Base-by-base conservation (phyloP, 2,113 vertebrate species). In the Scytalopus superciliaris region DNA sequence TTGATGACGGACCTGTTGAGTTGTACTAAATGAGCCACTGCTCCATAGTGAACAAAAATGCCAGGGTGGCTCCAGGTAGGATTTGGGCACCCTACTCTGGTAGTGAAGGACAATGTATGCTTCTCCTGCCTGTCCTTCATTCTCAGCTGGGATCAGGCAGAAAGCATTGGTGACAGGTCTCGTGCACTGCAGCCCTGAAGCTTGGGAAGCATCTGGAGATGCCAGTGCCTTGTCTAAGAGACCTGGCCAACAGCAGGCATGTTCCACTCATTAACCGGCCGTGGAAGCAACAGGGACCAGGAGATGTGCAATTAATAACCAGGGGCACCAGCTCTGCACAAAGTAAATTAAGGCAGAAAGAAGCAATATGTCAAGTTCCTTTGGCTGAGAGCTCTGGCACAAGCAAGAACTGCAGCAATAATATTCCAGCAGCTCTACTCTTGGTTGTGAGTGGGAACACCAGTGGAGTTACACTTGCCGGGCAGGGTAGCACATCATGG, bases 141-240 rank as follows among this genome's bases (percentile, higher is more conserved):
- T 70, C 40, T 68, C 0, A 0, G 23, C 37, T 63, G 68, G 35
- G 28, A 79, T 18, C 19, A 35, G 56, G 67, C 31, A 64, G 74
- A 74, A 40, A 50, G n/a, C 5, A 3, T 1, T 6, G 22, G 28
- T 2, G 15, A 35, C 37, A 31, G 70, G 39, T 60, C 59, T 73
- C 0, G 0, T 0, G 0, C 0, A 0, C 50, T 80, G 35, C 79
- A 81, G 64, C 45, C 31, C 50, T 0, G 0, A 40, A 24, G 1
- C 39, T 77, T 0, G 0, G 45, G 87, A 90, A 69, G 57, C 63
- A 45, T 45, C 85, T 88, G 85, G 88, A 33, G 49, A 27, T 6
- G 4, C 9, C 62, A 72, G 78, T 49, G 55, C 37, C 60, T 78
- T 57, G 27, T 53, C 57, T 68, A 21, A 62, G n/a, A 78, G 57